Conservation (phyloP, 35 echinoderm and acorn worm species). For the Diadema setosum region DNA sequence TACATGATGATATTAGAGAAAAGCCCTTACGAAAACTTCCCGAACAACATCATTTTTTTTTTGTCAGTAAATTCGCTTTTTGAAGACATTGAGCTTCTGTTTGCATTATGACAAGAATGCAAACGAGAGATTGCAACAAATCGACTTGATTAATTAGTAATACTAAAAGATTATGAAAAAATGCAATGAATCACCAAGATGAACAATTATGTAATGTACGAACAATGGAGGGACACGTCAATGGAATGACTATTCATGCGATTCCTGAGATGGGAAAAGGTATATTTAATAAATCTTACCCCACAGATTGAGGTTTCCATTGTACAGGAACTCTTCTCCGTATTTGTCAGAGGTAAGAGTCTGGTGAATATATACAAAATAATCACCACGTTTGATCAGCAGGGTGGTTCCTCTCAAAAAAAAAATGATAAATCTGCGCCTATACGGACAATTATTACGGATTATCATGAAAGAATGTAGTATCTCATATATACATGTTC, state of each 20-base stretch:
- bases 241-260: too few species aligned
- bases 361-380: constrained; percentile 11
- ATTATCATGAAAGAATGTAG: not conserved
- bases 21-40: too few species aligned
- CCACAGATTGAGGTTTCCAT: constrained; percentile 62
- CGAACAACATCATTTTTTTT: too few species aligned
- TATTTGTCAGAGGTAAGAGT: constrained; percentile 72
- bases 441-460: not conserved
- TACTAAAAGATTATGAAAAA: not conserved
- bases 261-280: not conserved
- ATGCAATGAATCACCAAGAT: not conserved
- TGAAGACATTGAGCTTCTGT: not conserved
- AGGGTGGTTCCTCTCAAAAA: not conserved
- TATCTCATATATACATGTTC: not conserved
- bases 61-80: too few species aligned
- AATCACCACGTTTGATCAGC: not conserved
- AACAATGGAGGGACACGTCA: too few species aligned
- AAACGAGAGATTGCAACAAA: not conserved
- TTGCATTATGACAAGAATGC: not conserved
- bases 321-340: constrained; percentile 33
- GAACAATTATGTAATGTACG: not conserved
- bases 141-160: not conserved
- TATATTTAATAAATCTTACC: constrained; percentile 33
- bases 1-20: too few species aligned
- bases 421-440: not conserved